phyloP scores from a whole-genome alignment of 2,797 vertebrate species.

The Ciconia nigra region DNA sequence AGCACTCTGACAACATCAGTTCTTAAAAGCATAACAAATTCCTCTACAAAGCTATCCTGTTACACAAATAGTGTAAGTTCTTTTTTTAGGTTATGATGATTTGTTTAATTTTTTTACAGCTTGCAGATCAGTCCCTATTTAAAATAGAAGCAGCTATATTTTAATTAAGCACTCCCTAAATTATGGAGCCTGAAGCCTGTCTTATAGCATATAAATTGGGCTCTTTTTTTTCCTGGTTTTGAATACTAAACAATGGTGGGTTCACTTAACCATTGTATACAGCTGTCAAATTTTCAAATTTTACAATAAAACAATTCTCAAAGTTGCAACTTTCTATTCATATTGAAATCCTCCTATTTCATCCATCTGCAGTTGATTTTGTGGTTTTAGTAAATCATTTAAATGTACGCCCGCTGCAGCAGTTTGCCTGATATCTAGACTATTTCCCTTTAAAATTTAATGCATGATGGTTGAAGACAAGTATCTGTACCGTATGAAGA shows the following conservation, averaged over 20 bases:
- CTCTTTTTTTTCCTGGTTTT: background rate
- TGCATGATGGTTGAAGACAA: background rate
- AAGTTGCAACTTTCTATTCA: background rate
- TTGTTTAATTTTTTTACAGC: background rate
- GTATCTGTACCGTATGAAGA: background rate
- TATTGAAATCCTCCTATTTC: background rate
- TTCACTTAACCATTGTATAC: background rate
- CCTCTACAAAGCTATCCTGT: background rate
- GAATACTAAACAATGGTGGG: background rate
- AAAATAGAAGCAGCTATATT: background rate
- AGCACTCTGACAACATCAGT: background rate
- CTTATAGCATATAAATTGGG: background rate
- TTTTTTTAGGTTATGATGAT: background rate
- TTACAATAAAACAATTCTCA: background rate
- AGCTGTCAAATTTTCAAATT: background rate
- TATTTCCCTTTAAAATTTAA: constrained; percentile 9
- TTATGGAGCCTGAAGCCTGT: background rate
- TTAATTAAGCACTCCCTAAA: background rate
- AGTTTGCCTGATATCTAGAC: background rate
- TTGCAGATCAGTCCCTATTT: background rate
- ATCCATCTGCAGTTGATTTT: background rate
- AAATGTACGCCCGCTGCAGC: background rate
- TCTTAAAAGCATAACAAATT: background rate
- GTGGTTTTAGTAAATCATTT: background rate
- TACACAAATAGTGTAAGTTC: background rate